Conservation (phyloP, 2,113 vertebrate genomes). For the Entomyzon cyanotis region DNA sequence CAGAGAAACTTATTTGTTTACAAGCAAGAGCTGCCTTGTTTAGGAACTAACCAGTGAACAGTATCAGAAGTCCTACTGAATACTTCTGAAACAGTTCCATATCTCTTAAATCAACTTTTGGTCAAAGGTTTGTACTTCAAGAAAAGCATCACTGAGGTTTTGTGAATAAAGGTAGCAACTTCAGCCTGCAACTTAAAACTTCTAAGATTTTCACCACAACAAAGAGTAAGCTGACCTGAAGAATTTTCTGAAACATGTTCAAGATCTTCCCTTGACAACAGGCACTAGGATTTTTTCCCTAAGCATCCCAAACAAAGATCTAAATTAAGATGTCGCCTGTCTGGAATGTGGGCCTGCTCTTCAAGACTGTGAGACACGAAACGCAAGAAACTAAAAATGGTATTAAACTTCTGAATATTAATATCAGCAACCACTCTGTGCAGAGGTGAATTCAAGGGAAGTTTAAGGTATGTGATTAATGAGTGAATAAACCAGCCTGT, state of each 20-base stretch:
- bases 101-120: not conserved
- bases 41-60: not conserved
- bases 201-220: conserved; percentile 17
- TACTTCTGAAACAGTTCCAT: not conserved
- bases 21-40: not conserved
- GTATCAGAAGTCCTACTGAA: not conserved
- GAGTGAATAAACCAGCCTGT: not conserved
- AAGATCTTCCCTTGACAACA: conserved; percentile 2
- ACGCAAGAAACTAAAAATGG: conserved; percentile 7
- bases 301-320: conserved; percentile 39
- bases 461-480: not conserved
- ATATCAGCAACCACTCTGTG: not conserved
- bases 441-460: not conserved
- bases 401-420: not conserved
- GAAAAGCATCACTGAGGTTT: not conserved
- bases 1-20: not conserved
- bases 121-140: not conserved
- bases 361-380: not conserved
- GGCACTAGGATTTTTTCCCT: not conserved
- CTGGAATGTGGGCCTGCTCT: conserved; percentile 33
- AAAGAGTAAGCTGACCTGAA: not conserved
- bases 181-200: not conserved
- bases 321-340: conserved; percentile 48
- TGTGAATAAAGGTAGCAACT: not conserved
- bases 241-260: not conserved